Evolutionary conservation across 2,888 invertebrate species (phyloP).

Genomic region (Oligia latruncula): DNA sequence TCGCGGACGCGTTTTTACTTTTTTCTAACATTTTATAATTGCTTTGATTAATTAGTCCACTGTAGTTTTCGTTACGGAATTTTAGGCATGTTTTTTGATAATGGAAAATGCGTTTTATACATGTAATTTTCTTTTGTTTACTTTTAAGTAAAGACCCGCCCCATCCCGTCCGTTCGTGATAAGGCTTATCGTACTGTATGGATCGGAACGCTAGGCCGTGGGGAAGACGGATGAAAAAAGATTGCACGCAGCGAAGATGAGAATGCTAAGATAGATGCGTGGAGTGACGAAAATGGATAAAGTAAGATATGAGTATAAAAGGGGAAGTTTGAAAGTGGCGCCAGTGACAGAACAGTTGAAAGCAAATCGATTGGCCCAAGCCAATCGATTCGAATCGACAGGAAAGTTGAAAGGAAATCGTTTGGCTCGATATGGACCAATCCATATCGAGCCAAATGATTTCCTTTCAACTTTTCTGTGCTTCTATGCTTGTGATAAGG

Average conservation of each 20-base stretch:
- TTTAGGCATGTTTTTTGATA: conserved; percentile 45
- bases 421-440: too few relatives aligned
- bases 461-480: neutral
- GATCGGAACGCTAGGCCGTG: neutral
- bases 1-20: conserved; percentile 46
- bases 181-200: neutral
- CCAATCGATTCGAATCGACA: too few relatives aligned
- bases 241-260: neutral
- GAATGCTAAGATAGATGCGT: neutral
- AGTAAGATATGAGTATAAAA: neutral
- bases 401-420: neutral
- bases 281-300: neutral
- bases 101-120: conserved; percentile 28
- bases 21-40: conserved; percentile 62
- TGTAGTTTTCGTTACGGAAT: conserved; percentile 50
- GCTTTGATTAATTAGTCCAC: conserved; percentile 62
- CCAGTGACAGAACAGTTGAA: neutral
- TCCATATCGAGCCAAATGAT: neutral
- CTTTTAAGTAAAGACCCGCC: neutral
- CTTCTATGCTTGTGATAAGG: neutral
- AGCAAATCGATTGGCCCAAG: neutral
- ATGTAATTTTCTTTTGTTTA: conserved; percentile 32
- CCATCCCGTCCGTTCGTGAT: neutral
- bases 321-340: neutral
- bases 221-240: neutral